Conservation (phyloP, 2,113 vertebrate species). For the Tamias sibiricus region DNA sequence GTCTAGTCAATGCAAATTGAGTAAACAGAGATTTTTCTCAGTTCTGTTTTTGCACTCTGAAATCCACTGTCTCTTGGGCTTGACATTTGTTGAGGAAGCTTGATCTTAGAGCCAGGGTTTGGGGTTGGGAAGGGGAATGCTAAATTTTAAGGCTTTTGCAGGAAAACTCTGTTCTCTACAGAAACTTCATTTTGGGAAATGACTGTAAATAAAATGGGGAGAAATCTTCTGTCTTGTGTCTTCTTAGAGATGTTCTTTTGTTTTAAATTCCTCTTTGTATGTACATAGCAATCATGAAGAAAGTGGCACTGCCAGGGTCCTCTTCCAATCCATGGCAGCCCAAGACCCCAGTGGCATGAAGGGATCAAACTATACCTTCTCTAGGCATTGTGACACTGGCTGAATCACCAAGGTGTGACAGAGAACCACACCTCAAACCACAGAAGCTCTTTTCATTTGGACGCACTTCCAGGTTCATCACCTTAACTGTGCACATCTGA, state of each 20-base stretch:
- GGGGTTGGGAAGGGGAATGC: fast-evolving
- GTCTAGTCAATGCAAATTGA: background rate
- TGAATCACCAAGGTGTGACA: background rate
- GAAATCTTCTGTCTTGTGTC: background rate
- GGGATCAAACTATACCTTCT: background rate
- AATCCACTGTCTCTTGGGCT: background rate
- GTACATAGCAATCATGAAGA: background rate
- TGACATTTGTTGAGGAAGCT: background rate
- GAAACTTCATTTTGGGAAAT: background rate
- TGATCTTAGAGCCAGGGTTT: background rate
- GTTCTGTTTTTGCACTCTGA: background rate
- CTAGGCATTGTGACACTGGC: background rate
- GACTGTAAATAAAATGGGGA: background rate
- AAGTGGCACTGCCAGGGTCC: background rate
- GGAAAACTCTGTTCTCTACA: background rate
- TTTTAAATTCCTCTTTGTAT: background rate
- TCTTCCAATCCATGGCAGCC: background rate
- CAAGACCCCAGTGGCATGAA: background rate
- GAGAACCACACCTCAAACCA: background rate
- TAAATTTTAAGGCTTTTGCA: background rate
- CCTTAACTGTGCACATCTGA: background rate
- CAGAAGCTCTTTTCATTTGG: background rate
- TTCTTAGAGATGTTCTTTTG: background rate
- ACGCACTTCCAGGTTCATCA: background rate
- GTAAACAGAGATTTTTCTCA: background rate